Conservation (phyloP, 2,888 invertebrate species). For the Andrena bicolor region DNA sequence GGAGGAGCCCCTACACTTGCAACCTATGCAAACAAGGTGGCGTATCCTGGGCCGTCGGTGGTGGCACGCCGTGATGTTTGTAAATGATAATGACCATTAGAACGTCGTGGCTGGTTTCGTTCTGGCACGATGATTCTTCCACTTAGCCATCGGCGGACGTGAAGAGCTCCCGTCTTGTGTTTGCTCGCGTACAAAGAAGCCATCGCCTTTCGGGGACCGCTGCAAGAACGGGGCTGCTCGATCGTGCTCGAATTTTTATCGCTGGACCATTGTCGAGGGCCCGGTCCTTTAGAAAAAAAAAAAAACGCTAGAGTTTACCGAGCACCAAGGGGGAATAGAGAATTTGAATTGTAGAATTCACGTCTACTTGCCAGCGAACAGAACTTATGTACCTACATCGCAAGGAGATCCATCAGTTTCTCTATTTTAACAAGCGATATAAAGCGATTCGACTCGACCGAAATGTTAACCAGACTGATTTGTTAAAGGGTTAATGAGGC, state of each 20-base stretch:
- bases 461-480: constrained; percentile 43
- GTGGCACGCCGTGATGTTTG: constrained; percentile 67
- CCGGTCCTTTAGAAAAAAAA: not conserved
- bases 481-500: constrained; percentile 67
- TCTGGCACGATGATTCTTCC: constrained; percentile 77
- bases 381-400: too few species aligned
- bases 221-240: not conserved
- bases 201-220: constrained; percentile 19
- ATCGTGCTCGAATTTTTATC: constrained; percentile 21
- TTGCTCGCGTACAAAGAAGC: constrained; percentile 62
- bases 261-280: not conserved
- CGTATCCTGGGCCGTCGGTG: constrained; percentile 41
- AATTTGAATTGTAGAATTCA: constrained; percentile 1
- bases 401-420: constrained; percentile 11
- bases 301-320: not conserved
- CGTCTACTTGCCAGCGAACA: not conserved
- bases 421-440: constrained; percentile 33
- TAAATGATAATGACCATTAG: constrained; percentile 79
- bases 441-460: constrained; percentile 24
- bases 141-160: constrained; percentile 76
- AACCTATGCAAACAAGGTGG: constrained; percentile 68
- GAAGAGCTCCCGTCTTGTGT: constrained; percentile 81
- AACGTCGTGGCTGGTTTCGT: constrained; percentile 60
- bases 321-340: not conserved
- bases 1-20: constrained; percentile 70